Evolutionary conservation across 2,113 vertebrate genomes (phyloP).

Genomic region (Vulpes ferrilata): DNA sequence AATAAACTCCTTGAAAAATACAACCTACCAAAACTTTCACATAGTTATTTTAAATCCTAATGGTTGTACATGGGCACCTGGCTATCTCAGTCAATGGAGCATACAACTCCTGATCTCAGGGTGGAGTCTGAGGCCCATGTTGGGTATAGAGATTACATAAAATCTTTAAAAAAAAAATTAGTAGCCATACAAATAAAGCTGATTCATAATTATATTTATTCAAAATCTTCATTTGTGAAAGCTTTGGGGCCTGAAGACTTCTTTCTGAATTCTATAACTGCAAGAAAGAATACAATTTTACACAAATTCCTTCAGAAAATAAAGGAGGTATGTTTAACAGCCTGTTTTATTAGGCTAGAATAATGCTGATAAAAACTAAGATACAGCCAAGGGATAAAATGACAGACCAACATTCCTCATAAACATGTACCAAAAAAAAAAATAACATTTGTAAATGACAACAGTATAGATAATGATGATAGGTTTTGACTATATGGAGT

Average conservation of each 20-base stretch:
- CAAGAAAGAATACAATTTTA: neutral
- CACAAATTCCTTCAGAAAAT: neutral
- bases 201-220: neutral
- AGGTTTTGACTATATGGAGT: neutral
- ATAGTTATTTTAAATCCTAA: neutral
- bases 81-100: neutral
- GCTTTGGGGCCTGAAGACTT: neutral
- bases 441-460: neutral
- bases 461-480: neutral
- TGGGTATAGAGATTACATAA: neutral
- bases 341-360: neutral
- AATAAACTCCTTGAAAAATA: neutral
- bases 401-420: neutral
- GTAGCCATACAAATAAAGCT: neutral
- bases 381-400: neutral
- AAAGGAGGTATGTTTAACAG: neutral
- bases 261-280: neutral
- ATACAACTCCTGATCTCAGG: neutral
- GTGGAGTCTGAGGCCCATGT: neutral
- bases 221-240: neutral
- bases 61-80: neutral
- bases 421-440: neutral
- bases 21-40: neutral
- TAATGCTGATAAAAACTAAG: neutral
- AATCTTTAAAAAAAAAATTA: neutral